Conservation (phyloP, 2,888 invertebrate genomes). For the Amiota mariae region DNA sequence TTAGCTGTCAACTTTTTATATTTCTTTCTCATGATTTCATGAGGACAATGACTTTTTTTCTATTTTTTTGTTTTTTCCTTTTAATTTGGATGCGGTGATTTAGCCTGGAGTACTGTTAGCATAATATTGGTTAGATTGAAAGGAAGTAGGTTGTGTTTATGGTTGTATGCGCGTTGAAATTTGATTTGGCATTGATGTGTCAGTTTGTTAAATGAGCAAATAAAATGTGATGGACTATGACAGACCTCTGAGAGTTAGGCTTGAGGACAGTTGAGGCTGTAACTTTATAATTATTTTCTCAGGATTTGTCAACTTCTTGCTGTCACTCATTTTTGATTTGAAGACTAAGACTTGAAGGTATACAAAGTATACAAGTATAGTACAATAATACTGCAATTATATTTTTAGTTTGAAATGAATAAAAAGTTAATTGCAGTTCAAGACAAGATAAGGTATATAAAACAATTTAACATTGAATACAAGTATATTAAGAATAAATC, state of each 20-base stretch:
- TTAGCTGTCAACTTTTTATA: conserved; percentile 67
- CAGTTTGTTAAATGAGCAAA: conserved; percentile 69
- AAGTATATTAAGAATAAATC: no score
- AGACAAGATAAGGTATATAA: background rate
- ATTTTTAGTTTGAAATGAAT: conserved; percentile 42
- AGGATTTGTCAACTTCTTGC: conserved; percentile 58
- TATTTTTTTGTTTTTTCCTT: conserved; percentile 22
- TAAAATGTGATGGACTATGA: conserved; percentile 48
- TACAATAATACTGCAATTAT: conserved; percentile 23
- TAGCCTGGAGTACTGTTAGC: conserved; percentile 27
- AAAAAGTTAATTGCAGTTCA: conserved; percentile 56
- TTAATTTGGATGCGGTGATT: conserved; percentile 26
- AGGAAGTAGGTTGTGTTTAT: conserved; percentile 34
- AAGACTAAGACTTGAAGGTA: conserved; percentile 46
- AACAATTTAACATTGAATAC: no score
- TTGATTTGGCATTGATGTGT: conserved; percentile 71
- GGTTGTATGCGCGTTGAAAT: conserved; percentile 37
- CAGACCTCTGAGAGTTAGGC: conserved; percentile 40
- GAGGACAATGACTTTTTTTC: conserved; percentile 57
- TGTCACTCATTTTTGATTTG: conserved; percentile 11
- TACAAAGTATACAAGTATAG: conserved; percentile 1
- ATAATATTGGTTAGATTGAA: conserved; percentile 25
- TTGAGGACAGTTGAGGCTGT: conserved; percentile 31
- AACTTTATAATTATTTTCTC: conserved; percentile 54
- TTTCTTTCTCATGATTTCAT: conserved; percentile 54